A percentile compares a stretch with the other conserved stretches of the same genome.
Evolutionary conservation across 2,113 vertebrate genomes (phyloP).

Genomic region (Leptodactylus fuscus): DNA sequence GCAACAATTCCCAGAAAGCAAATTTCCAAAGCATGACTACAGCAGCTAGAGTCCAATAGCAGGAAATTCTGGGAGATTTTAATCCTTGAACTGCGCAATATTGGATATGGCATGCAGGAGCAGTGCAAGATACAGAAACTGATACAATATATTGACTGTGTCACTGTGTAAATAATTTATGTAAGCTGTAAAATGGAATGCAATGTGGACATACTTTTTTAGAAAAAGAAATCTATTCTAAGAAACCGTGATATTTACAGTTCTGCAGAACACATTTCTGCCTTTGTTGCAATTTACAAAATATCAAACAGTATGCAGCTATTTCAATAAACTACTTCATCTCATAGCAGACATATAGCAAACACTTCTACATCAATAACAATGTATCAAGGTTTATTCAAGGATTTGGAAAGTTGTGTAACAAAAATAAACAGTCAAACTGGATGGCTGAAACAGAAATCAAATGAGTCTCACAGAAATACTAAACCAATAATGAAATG

Average conservation of each 20-base stretch:
- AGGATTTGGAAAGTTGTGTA: not conserved
- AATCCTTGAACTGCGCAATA: no score
- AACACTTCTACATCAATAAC: constrained; percentile 17
- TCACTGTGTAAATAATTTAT: no score
- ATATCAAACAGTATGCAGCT: constrained; percentile 10
- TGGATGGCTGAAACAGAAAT: not conserved
- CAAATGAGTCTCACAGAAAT: not conserved
- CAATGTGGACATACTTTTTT: no score
- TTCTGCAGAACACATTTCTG: not conserved
- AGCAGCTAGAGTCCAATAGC: no score
- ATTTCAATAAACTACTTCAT: constrained; percentile 1
- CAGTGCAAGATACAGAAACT: no score
- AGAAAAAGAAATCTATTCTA: not conserved
- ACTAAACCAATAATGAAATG: constrained; percentile 34
- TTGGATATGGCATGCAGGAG: no score
- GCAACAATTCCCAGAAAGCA: no score
- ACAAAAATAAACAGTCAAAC: not conserved
- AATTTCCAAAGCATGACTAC: no score
- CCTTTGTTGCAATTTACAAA: not conserved
- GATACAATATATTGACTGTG: no score
- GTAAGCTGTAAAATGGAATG: no score
- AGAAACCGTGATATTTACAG: not conserved
- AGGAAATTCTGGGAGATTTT: no score
- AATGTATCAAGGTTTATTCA: constrained; percentile 16
- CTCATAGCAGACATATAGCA: not conserved